Conservation (phyloP, 2,888 invertebrate genomes). For the Mythimna vitellina region DNA sequence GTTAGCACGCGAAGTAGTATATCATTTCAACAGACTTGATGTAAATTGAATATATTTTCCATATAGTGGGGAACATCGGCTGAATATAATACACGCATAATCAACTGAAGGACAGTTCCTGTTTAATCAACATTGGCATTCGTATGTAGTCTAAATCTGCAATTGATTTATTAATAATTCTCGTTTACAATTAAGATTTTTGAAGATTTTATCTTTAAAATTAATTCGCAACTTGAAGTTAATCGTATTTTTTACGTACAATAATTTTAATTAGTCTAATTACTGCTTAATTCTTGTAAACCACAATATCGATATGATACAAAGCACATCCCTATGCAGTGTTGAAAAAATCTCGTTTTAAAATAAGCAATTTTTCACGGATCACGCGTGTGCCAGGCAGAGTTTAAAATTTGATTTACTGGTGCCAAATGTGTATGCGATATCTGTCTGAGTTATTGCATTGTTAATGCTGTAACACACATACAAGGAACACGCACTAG, state of each 20-base stretch:
- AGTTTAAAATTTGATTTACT: constrained; percentile 85
- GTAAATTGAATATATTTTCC: not conserved
- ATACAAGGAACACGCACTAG: constrained; percentile 31
- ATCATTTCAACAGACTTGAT: not conserved
- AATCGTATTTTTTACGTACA: too few species aligned
- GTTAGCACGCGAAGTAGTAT: constrained; percentile 6
- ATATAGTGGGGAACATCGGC: too few species aligned
- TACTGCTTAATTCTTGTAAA: constrained; percentile 58
- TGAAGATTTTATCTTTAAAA: too few species aligned
- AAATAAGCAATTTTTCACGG: constrained; percentile 87
- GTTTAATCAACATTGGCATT: too few species aligned
- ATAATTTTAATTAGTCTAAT: too few species aligned
- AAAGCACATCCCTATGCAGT: constrained; percentile 70
- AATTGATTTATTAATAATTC: too few species aligned
- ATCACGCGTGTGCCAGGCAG: constrained; percentile 76
- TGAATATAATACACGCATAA: too few species aligned
- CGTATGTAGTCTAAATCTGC: too few species aligned
- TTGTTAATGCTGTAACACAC: constrained; percentile 67
- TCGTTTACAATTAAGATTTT: too few species aligned
- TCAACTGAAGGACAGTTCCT: too few species aligned
- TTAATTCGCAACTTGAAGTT: too few species aligned
- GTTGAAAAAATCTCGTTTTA: constrained; percentile 80
- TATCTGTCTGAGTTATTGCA: constrained; percentile 84
- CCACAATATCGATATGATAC: constrained; percentile 63
- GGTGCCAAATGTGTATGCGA: constrained; percentile 79